A percentile compares a stretch with the other conserved stretches of the same genome.
Conservation (phyloP, 2,113 vertebrate species). For the Grammatotria lemairii region DNA sequence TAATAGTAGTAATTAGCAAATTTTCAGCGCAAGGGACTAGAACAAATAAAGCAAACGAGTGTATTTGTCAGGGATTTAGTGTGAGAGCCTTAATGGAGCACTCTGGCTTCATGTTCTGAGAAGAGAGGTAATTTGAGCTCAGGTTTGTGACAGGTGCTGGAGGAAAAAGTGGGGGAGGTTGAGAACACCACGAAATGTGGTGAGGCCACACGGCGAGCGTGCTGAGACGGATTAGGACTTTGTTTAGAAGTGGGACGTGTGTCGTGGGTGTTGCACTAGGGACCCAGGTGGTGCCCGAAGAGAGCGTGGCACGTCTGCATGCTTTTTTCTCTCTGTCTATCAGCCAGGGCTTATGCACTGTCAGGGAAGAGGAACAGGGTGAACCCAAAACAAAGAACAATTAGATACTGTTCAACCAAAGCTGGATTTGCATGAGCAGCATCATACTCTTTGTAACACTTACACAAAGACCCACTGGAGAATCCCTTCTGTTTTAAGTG, state of each 20-base stretch:
- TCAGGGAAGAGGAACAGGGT: conserved; percentile 12
- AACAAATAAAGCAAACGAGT: conserved; percentile 25
- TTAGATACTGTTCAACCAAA: conserved; percentile 17
- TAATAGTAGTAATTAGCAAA: conserved; percentile 17
- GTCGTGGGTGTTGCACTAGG: conserved; percentile 4
- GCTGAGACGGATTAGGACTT: conserved; percentile 46
- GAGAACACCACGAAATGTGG: conserved; percentile 10
- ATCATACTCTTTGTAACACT: background rate
- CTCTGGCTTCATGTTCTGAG: background rate
- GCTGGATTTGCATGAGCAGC: conserved; percentile 33
- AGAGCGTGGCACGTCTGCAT: conserved; percentile 9
- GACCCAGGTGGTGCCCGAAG: conserved; percentile 38
- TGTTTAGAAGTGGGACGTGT: conserved; percentile 24
- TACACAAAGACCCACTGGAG: background rate
- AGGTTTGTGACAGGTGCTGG: conserved; percentile 49
- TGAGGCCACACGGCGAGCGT: background rate
- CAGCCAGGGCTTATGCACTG: background rate
- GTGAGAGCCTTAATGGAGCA: background rate
- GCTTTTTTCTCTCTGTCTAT: background rate
- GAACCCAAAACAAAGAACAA: conserved; percentile 37
- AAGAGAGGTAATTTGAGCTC: conserved; percentile 40
- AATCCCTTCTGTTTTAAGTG: background rate
- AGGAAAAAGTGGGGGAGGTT: conserved; percentile 17
- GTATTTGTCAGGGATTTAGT: background rate
- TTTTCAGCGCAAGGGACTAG: background rate